These are phyloP conservation scores for Sphenopsis melanotis DNA, from an alignment of 2,797 vertebrate species.

Conservation along the genomic window DNA sequence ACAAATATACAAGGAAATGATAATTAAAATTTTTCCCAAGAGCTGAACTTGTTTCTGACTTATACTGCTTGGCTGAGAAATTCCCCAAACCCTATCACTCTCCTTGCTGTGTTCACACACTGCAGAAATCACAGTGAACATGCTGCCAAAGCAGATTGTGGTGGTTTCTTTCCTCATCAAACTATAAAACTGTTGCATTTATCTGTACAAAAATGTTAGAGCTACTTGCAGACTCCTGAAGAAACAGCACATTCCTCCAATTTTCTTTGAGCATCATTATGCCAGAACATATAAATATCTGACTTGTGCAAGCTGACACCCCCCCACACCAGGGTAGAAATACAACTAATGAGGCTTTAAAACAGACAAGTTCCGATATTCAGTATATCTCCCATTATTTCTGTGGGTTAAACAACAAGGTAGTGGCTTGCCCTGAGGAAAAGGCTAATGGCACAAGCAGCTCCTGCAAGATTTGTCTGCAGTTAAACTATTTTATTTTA, in stretches of 20 bases:
- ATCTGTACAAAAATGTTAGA: constrained; percentile 9
- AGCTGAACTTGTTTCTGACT: constrained; percentile 14
- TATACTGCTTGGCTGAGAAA: constrained; percentile 38
- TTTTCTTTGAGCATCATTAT: neutral
- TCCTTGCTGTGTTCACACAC: constrained; percentile 17
- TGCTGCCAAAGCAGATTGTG: constrained; percentile 41
- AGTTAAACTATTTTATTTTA: neutral
- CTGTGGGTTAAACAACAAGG: neutral
- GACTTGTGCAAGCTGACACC: neutral
- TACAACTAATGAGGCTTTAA: neutral
- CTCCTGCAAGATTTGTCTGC: neutral
- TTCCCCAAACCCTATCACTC: neutral
- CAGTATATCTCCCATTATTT: neutral
- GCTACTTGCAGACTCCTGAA: neutral
- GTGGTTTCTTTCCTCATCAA: constrained; percentile 29
- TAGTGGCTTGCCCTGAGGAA: neutral
- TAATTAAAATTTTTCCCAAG: neutral
- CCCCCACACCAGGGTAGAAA: neutral
- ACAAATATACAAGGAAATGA: neutral
- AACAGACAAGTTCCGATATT: neutral
- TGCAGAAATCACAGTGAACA: constrained; percentile 20
- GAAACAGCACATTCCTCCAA: neutral
- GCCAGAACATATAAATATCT: neutral
- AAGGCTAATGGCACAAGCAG: neutral
- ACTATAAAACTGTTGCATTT: constrained; percentile 22